These are phyloP conservation scores for Druceiella hillmani DNA, from an alignment of 2,888 invertebrate genomes.

Conservation along the genomic window DNA sequence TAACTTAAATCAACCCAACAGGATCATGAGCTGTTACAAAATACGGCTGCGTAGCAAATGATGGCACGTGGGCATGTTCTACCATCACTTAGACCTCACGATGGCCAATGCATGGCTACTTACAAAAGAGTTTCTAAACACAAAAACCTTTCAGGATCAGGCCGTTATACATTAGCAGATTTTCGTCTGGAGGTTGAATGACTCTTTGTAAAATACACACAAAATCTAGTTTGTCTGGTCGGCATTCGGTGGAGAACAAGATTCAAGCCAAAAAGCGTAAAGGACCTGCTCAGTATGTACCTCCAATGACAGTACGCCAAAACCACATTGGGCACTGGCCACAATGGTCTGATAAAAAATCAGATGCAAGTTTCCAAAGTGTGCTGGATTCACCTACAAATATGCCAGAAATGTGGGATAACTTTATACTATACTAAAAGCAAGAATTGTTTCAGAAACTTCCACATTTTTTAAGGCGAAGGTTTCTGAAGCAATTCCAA, in stretches of 20 bases:
- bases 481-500: no score
- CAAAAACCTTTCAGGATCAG: background rate
- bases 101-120: slow-evolving; percentile 8
- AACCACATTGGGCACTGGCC: no score
- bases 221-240: slow-evolving; percentile 2
- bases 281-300: slow-evolving; percentile 11
- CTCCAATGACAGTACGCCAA: slow-evolving; percentile 9
- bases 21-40: slow-evolving; percentile 24
- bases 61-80: no score
- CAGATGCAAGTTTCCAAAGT: no score
- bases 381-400: no score
- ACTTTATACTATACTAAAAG: slow-evolving; percentile 1
- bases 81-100: slow-evolving; percentile 2
- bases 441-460: slow-evolving; percentile 4
- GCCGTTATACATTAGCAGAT: slow-evolving; percentile 3
- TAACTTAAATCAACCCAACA: slow-evolving; percentile 23
- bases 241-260: slow-evolving; percentile 11
- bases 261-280: slow-evolving; percentile 12
- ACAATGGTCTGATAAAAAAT: no score
- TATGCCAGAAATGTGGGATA: no score
- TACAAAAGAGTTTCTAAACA: slow-evolving; percentile 5
- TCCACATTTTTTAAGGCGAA: no score
- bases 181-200: slow-evolving; percentile 11
- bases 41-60: slow-evolving; percentile 10
- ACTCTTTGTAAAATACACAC: slow-evolving; percentile 7